Base-by-base conservation (phyloP, 2,888 invertebrate species). In the Pseudeuparius sepicola region DNA sequence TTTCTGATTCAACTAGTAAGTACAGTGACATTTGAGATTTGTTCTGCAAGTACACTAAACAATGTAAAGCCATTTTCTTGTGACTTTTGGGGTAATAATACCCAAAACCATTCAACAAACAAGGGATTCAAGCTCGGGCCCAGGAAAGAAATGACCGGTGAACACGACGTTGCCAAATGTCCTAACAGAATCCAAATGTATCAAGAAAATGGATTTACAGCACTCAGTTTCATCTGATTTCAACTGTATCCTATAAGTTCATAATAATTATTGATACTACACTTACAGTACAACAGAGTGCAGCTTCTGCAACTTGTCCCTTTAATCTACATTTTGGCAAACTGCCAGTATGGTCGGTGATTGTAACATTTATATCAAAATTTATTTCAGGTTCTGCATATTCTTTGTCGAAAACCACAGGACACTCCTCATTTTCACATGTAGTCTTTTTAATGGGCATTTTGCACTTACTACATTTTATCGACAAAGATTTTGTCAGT, bases 291-390 rank as follows among this genome's bases (percentile, higher is more conserved):
- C 70, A 65, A 27, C 68, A 68, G 5, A 82, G 57, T 6, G 73
- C 56, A n/a, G 65, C 65, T 52, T 75, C 75, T 1, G 80, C 70
- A 25, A 67, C 58, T 35, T 61, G 60, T n/a, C 74, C 65, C 14
- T 67, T 68, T 6, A 83, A 60, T 6, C 71, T 65, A 30, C 75
- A 59, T 40, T 66, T 74, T 1, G 59, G 53, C 11, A 82, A 45
- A 14, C 76, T 74, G 5, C 80, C 81, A 1, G 81, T 80, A 42
- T 79, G 78, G 55, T 83, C 83, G 5, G 73, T 66, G 23, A 81
- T 61, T 3, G 68, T 68, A 2, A 82, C 61, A 34, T 66, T 66
- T n/a, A 82, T 59, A 47, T 81, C 77, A 37, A 71, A 71, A 25
- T 56, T 60, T 23, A 59, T 50, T 32, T 58, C 59, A 51, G 66